These are phyloP conservation scores for Cheilosia urbana DNA, from an alignment of 2,888 invertebrate species.

Conservation along the genomic window DNA sequence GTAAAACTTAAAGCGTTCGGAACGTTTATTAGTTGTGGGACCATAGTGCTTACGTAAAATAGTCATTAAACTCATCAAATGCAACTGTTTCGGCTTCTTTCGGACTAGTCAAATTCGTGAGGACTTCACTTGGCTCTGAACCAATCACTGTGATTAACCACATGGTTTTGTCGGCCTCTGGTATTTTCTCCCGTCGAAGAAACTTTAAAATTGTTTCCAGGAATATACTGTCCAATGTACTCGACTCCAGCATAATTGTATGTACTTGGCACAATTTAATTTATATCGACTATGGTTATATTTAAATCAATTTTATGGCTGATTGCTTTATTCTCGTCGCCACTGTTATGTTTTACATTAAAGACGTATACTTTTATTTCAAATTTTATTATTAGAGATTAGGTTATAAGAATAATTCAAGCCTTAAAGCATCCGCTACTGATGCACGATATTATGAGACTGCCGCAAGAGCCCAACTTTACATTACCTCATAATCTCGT, in stretches of 20 bases:
- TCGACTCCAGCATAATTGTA: neutral
- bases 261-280: no score
- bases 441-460: no score
- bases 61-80: constrained; percentile 25
- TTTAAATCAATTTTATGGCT: no score
- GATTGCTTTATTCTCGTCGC: no score
- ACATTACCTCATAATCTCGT: no score
- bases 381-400: no score
- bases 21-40: constrained; percentile 32
- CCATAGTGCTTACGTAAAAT: constrained; percentile 14
- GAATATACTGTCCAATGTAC: neutral
- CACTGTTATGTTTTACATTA: no score
- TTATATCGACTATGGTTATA: no score
- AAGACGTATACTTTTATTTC: no score
- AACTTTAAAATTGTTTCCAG: neutral
- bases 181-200: constrained; percentile 12
- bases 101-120: constrained; percentile 29
- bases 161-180: constrained; percentile 5
- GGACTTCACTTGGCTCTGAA: constrained; percentile 21
- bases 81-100: constrained; percentile 22
- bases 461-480: no score
- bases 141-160: constrained; percentile 25
- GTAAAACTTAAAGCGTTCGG: constrained; percentile 38
- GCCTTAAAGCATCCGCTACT: no score
- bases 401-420: no score